These are phyloP conservation scores for Lepilemur septentrionalis DNA, from an alignment of 2,797 vertebrate species.

Conservation along the genomic window DNA sequence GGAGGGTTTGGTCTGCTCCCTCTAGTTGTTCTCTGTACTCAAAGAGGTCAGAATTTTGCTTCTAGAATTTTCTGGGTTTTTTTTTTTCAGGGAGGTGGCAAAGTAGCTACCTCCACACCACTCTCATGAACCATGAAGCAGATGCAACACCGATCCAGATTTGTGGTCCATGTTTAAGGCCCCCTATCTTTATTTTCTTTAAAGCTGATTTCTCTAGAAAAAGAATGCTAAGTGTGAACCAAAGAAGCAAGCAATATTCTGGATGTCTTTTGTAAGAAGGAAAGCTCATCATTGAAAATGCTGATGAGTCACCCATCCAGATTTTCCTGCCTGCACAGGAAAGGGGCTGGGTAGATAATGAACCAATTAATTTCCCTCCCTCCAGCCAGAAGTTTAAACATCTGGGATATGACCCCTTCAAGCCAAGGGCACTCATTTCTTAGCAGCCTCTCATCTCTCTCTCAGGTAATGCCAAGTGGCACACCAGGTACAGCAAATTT, in stretches of 20 bases:
- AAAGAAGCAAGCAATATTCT: neutral
- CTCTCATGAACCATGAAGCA: neutral
- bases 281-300: neutral
- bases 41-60: neutral
- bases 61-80: neutral
- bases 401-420: neutral
- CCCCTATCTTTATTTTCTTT: neutral
- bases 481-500: neutral
- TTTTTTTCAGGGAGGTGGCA: no score
- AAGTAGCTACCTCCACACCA: neutral
- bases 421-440: neutral
- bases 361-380: neutral
- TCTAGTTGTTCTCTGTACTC: neutral
- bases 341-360: neutral
- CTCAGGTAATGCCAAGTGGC: neutral
- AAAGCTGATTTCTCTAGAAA: neutral
- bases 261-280: neutral
- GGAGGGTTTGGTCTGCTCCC: neutral
- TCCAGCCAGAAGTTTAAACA: neutral
- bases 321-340: neutral
- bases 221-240: neutral
- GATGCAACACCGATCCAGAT: neutral
- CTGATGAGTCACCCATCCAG: neutral
- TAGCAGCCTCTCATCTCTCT: neutral
- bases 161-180: neutral